phyloP scores from a whole-genome alignment of 2,888 invertebrate genomes.

The Trimorus sp. region DNA sequence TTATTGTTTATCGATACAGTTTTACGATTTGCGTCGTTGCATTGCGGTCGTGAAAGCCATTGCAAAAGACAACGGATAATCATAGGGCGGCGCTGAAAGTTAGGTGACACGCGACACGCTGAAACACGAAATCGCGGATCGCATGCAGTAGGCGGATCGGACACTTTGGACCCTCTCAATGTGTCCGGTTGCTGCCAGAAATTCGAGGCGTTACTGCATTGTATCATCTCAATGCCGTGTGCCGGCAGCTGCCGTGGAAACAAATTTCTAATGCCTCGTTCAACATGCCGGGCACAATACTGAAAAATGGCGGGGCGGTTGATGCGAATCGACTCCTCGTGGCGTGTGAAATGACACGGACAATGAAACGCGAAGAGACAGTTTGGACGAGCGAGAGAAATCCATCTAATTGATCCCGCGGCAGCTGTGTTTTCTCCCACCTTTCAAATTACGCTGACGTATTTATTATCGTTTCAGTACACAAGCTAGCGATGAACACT shows the following conservation, averaged over 20 bases:
- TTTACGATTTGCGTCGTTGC: too few species aligned
- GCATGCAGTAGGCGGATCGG: slow-evolving; percentile 51
- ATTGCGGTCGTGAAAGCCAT: too few species aligned
- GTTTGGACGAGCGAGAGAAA: slow-evolving; percentile 44
- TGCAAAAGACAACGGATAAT: slow-evolving; percentile 1
- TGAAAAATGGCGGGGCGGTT: slow-evolving; percentile 71
- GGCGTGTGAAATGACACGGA: background rate
- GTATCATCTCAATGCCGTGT: slow-evolving; percentile 69
- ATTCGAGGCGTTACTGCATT: slow-evolving; percentile 75
- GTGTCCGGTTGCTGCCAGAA: slow-evolving; percentile 68
- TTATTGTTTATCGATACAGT: too few species aligned
- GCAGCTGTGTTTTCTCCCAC: slow-evolving; percentile 53
- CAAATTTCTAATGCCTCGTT: slow-evolving; percentile 78
- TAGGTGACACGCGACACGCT: slow-evolving; percentile 41
- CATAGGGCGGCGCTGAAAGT: slow-evolving; percentile 24
- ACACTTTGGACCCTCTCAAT: slow-evolving; percentile 54
- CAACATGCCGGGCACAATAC: slow-evolving; percentile 75
- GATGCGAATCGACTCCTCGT: too few species aligned
- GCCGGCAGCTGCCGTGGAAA: slow-evolving; percentile 76
- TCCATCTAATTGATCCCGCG: slow-evolving; percentile 48
- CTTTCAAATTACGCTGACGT: slow-evolving; percentile 45
- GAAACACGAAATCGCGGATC: slow-evolving; percentile 48
- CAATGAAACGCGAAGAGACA: slow-evolving; percentile 57
- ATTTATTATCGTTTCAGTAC: slow-evolving; percentile 42
- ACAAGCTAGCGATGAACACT: background rate